Conservation (phyloP, 2,888 invertebrate genomes). For the Neoascia interrupta region DNA sequence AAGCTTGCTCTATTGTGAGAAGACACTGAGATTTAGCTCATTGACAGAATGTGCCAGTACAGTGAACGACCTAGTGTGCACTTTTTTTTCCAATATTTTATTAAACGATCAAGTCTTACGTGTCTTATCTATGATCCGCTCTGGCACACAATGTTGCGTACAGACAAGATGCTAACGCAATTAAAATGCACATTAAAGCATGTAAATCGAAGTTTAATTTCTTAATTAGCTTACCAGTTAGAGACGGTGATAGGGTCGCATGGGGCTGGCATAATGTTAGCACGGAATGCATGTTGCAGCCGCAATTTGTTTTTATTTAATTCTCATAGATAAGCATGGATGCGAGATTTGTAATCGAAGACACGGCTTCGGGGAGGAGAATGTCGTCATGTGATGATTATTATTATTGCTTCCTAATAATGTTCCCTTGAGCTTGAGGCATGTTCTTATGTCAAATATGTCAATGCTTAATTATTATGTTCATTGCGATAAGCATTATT, state of each 20-base stretch:
- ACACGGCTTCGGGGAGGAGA: not conserved
- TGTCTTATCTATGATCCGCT: conserved; percentile 43
- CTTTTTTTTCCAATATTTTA: too few relatives aligned
- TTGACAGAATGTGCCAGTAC: too few relatives aligned
- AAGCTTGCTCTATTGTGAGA: too few relatives aligned
- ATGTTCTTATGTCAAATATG: conserved; percentile 3
- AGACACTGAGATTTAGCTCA: too few relatives aligned
- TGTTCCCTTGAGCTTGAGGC: conserved; percentile 42
- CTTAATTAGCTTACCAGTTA: conserved; percentile 50
- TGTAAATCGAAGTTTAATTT: conserved; percentile 59
- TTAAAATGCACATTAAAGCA: conserved; percentile 52
- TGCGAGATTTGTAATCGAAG: conserved; percentile 19
- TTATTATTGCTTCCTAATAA: conserved; percentile 33
- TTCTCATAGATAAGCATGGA: conserved; percentile 50
- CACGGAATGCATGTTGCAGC: conserved; percentile 47
- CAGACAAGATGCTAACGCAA: conserved; percentile 14
- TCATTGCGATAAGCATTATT: conserved; percentile 6
- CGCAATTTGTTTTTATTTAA: conserved; percentile 61
- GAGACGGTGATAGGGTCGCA: not conserved
- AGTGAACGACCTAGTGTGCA: too few relatives aligned
- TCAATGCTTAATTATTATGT: conserved; percentile 39
- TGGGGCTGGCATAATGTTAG: conserved; percentile 43
- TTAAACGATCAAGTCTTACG: too few relatives aligned
- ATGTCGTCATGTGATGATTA: conserved; percentile 30
- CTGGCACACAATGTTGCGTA: conserved; percentile 35